Percentiles rank a stretch among this genome's conserved stretches.
Conservation (phyloP, 2,888 invertebrate genomes). For the Drosophila quinaria region DNA sequence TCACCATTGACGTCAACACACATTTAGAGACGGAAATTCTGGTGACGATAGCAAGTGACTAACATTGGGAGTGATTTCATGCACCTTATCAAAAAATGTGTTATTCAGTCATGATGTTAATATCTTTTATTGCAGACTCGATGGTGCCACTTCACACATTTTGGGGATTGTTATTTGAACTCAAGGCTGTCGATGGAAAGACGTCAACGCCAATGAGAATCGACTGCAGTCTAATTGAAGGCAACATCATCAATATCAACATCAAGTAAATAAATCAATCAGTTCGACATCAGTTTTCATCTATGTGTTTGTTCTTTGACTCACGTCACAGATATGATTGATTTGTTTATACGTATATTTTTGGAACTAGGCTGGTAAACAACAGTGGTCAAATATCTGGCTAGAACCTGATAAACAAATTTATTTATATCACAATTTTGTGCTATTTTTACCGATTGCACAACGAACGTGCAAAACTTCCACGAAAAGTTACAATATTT, state of each 20-base stretch:
- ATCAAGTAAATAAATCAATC: conserved; percentile 72
- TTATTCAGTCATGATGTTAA: conserved; percentile 23
- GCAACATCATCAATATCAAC: conserved; percentile 9
- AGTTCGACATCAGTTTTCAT: conserved; percentile 30
- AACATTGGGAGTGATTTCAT: conserved; percentile 28
- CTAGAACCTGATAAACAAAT: conserved; percentile 34
- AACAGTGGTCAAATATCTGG: conserved; percentile 16
- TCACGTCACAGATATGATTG: conserved; percentile 54
- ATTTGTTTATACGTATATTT: conserved; percentile 54
- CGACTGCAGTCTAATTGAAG: conserved; percentile 4
- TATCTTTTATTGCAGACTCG: conserved; percentile 43
- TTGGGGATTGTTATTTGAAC: conserved; percentile 3
- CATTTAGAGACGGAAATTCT: conserved; percentile 37
- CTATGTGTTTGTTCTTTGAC: background rate
- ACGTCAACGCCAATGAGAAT: conserved; percentile 20
- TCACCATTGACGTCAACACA: conserved; percentile 48
- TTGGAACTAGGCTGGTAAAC: conserved; percentile 35
- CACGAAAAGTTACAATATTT: conserved; percentile 17
- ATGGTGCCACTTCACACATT: conserved; percentile 29
- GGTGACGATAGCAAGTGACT: conserved; percentile 47
- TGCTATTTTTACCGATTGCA: conserved; percentile 55
- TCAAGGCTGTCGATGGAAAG: conserved; percentile 31
- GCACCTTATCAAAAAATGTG: conserved; percentile 32
- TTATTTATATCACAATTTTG: conserved; percentile 29
- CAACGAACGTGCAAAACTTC: conserved; percentile 40